Evolutionary conservation across 2,888 invertebrate species (phyloP).

Genomic region (Mantis religiosa): DNA sequence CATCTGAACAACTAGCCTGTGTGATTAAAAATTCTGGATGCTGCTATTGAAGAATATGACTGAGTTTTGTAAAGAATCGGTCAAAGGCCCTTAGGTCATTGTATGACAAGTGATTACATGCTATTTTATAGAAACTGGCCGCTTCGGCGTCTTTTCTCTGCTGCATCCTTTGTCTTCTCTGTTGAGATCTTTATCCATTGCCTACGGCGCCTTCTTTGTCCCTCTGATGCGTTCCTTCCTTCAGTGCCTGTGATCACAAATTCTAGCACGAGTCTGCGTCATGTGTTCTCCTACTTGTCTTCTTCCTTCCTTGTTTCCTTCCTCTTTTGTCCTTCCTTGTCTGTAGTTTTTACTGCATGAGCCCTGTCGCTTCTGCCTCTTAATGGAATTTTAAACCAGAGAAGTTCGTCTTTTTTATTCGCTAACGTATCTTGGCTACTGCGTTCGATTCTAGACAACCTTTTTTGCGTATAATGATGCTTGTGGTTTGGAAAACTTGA

Average conservation of each 20-base stretch:
- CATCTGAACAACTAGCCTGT: background rate
- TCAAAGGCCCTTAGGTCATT: background rate
- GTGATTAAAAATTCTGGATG: background rate
- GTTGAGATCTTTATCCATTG: background rate
- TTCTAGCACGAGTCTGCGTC: background rate
- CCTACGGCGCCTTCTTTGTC: background rate
- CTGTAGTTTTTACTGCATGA: background rate
- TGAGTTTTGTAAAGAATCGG: background rate
- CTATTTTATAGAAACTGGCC: background rate
- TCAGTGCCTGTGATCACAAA: background rate
- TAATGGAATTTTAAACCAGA: background rate
- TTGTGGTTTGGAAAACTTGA: background rate
- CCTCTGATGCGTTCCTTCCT: background rate
- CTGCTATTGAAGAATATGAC: background rate
- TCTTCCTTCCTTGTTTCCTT: background rate
- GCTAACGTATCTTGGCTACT: background rate
- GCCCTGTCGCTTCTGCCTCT: background rate
- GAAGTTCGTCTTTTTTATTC: background rate
- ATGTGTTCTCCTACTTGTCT: background rate
- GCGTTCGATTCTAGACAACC: background rate
- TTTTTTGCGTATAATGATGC: background rate
- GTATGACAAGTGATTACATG: background rate
- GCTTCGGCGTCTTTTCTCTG: background rate
- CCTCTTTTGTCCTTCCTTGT: background rate
- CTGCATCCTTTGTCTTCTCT: background rate